Evolutionary conservation across 2,888 invertebrate genomes (phyloP), one percentile per base, ranked within the genome.

Genomic region (Norana najaformis): DNA sequence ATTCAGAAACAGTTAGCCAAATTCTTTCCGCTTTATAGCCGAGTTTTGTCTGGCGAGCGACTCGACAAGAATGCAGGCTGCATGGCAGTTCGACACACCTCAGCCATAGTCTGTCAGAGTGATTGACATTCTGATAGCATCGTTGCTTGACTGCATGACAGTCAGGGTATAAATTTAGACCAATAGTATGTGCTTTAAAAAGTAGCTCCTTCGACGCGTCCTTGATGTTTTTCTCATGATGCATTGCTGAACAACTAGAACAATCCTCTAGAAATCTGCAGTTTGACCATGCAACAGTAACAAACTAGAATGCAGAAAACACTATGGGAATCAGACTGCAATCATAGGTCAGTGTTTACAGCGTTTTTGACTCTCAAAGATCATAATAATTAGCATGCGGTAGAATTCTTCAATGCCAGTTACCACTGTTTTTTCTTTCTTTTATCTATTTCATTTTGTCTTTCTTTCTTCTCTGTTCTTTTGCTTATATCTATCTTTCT

Each of bases 41-140:
- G 69, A 69, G 30, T 69, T 69, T 4, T n/a, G 69, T 69, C 69
- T 69, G 69, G 69, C n/a, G n/a, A 69, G 30, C 69, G 69, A 69
- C 8, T n/a, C 30, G 69, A 69, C 69, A 69, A 69, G 69, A 69
- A 69, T 69, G 69, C 11, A 69, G 69, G 13, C 69, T n/a, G 69
- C 30, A 69, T 69, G 69, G n/a, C 69, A 69, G n/a, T 69, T n/a
- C n/a, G 69, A n/a, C 69, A 69, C n/a, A n/a, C 69, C 69, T 69
- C 69, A 30, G 69, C n/a, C 69, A 69, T 69, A 11, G 69, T n/a
- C 3, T 69, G 69, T 0, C 69, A 16, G 69, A 69, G 69, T 69
- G 69, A 69, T 69, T 69, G 69, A 69, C 69, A 69, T 8, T 69
- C 13, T 69, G 69, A 69, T 69, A n/a, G 69, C 69, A 69, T 69